A percentile compares a stretch with the other conserved stretches of the same genome.
phyloP scores from a whole-genome alignment of 1,140 invertebrate species.

The Vanessa atalanta region DNA sequence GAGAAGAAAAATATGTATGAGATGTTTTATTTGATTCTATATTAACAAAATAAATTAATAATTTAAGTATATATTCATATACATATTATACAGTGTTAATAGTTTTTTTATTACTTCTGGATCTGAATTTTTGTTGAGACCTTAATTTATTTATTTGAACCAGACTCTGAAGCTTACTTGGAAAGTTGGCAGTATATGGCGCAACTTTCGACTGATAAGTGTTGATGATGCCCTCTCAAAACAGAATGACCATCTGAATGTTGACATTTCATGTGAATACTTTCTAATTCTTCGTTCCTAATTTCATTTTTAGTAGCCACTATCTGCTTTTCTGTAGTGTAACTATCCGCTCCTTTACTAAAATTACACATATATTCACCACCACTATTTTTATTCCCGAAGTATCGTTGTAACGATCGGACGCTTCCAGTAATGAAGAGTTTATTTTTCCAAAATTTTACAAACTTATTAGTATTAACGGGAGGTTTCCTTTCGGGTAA shows the following conservation, averaged over 20 bases:
- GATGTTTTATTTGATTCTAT: not conserved
- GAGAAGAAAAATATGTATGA: constrained; percentile 36
- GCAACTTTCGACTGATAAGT: constrained; percentile 71
- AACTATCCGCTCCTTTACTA: constrained; percentile 58
- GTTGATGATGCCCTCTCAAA: constrained; percentile 72
- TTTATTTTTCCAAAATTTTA: constrained; percentile 78
- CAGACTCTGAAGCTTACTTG: constrained; percentile 55
- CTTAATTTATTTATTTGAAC: no score
- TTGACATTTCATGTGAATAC: constrained; percentile 64
- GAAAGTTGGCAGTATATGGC: constrained; percentile 75
- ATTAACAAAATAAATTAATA: no score
- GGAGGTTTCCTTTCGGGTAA: constrained; percentile 62
- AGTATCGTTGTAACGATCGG: constrained; percentile 71
- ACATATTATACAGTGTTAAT: no score
- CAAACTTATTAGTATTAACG: constrained; percentile 68
- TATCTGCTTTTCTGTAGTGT: constrained; percentile 58
- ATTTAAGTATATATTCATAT: no score
- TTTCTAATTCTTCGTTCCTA: constrained; percentile 58
- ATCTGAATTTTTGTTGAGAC: no score
- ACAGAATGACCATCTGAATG: constrained; percentile 75
- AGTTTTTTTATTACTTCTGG: no score
- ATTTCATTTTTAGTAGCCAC: constrained; percentile 45
- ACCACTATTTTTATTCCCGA: constrained; percentile 63
- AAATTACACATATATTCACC: constrained; percentile 63
- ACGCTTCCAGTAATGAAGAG: constrained; percentile 73